Percentiles rank a stretch among this genome's conserved stretches.
Evolutionary conservation across 2,797 vertebrate species (phyloP).

Genomic region (Australoheros facetus): DNA sequence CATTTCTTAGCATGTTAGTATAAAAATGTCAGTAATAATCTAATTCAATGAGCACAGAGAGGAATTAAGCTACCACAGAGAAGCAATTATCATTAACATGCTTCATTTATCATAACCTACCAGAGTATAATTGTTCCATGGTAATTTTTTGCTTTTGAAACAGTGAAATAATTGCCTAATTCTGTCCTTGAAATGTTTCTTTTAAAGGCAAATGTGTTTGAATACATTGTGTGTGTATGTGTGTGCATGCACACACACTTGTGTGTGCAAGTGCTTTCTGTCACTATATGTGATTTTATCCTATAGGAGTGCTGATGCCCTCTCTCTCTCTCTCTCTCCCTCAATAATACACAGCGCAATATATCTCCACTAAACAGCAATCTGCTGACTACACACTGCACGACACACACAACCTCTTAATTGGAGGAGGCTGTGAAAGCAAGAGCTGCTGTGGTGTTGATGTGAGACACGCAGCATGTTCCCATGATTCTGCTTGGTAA

Average conservation of each 20-base stretch:
- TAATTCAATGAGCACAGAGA: slow-evolving; percentile 39
- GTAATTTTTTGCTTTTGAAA: slow-evolving; percentile 32
- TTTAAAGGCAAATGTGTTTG: slow-evolving; percentile 4
- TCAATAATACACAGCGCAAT: slow-evolving; percentile 52
- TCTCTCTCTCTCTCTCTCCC: slow-evolving; percentile 36
- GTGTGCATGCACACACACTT: background rate
- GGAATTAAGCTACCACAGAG: slow-evolving; percentile 48
- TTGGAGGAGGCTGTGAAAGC: slow-evolving; percentile 32
- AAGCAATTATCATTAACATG: slow-evolving; percentile 52
- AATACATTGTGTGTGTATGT: slow-evolving; percentile 21
- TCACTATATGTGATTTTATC: slow-evolving; percentile 70
- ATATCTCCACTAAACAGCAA: slow-evolving; percentile 63
- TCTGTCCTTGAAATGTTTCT: slow-evolving; percentile 14
- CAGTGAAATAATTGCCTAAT: slow-evolving; percentile 25
- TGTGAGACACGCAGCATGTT: slow-evolving; percentile 7
- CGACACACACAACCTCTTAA: slow-evolving; percentile 47
- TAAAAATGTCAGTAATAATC: slow-evolving; percentile 34
- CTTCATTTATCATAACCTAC: slow-evolving; percentile 51
- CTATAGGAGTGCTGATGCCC: slow-evolving; percentile 67
- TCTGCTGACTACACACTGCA: slow-evolving; percentile 68
- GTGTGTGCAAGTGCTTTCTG: slow-evolving; percentile 32
- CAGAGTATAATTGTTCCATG: slow-evolving; percentile 35
- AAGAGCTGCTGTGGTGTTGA: background rate
- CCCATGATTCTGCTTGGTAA: background rate
- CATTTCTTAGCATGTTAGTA: slow-evolving; percentile 7